Conservation (phyloP, 2,113 vertebrate genomes). For the Meriones unguiculatus region DNA sequence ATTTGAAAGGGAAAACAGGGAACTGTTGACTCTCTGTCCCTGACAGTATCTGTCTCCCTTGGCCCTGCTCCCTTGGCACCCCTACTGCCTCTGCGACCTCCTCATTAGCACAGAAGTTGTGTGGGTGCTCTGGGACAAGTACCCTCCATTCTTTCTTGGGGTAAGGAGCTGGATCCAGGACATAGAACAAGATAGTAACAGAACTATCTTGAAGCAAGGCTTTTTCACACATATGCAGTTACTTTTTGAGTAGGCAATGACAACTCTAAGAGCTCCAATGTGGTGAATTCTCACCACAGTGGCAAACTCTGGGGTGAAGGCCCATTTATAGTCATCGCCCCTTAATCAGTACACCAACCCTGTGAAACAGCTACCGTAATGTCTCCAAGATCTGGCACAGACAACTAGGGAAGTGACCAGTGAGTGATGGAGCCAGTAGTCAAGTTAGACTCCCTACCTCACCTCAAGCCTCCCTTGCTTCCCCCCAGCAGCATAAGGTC, state of each 20-base stretch:
- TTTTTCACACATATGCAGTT: rapidly evolving
- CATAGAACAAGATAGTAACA: background rate
- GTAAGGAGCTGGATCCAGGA: background rate
- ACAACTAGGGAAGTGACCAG: background rate
- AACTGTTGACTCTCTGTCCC: background rate
- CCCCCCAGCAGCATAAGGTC: background rate
- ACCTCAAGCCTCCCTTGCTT: background rate
- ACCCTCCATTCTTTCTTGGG: rapidly evolving
- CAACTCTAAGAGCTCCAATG: background rate
- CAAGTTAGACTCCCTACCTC: background rate
- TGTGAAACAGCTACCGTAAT: background rate
- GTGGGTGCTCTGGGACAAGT: background rate
- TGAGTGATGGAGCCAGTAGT: background rate
- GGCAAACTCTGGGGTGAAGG: background rate
- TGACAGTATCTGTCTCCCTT: background rate
- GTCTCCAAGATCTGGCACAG: background rate
- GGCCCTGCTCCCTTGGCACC: background rate
- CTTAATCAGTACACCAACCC: background rate
- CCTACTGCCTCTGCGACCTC: background rate
- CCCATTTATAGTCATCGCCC: background rate
- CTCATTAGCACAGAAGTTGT: background rate
- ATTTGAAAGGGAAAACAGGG: background rate
- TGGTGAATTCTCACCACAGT: background rate
- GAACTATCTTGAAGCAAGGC: background rate
- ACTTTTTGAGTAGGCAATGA: background rate